A percentile compares a stretch with the other conserved stretches of the same genome.
Evolutionary conservation across 2,888 invertebrate genomes (phyloP).

Genomic region (Netelia inedita): DNA sequence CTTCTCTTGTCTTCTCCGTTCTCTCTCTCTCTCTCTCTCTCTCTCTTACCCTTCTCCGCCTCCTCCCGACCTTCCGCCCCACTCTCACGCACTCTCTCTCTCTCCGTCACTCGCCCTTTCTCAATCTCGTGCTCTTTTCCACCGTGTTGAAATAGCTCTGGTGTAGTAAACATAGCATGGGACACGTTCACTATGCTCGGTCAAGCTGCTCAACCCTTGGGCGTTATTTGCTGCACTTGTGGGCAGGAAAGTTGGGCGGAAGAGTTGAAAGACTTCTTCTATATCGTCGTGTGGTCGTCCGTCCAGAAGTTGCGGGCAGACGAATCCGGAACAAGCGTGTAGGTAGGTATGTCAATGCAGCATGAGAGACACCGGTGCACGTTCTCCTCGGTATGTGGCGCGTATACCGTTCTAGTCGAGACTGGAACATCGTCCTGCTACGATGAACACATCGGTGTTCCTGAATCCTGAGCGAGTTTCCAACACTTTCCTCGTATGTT

Average conservation of each 20-base stretch:
- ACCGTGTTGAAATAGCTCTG: conserved; percentile 40
- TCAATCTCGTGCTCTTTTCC: conserved; percentile 13
- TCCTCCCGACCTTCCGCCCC: conserved; percentile 16
- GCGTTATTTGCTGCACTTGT: conserved; percentile 40
- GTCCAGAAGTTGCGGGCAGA: conserved; percentile 33
- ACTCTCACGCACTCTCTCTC: conserved; percentile 1
- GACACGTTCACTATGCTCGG: conserved; percentile 9
- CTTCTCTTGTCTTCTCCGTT: neutral
- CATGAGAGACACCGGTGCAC: neutral
- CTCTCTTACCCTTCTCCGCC: neutral
- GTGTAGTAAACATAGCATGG: conserved; percentile 13
- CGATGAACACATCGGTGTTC: conserved; percentile 5
- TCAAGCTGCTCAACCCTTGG: conserved; percentile 47
- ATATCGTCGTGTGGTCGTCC: conserved; percentile 1
- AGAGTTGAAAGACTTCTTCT: conserved; percentile 43
- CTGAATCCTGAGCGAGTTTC: conserved; percentile 32
- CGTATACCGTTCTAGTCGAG: neutral
- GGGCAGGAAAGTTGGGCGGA: conserved; percentile 56
- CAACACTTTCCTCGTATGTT: conserved; percentile 39
- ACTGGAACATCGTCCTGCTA: neutral
- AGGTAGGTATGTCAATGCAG: neutral
- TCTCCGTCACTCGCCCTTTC: neutral
- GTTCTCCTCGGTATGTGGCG: neutral
- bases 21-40: conserved; percentile 4
- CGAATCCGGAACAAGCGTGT: neutral